Percentiles rank a stretch among this genome's conserved stretches.
Conservation (phyloP, 2,113 vertebrate genomes). For the Calidris pugnax region DNA sequence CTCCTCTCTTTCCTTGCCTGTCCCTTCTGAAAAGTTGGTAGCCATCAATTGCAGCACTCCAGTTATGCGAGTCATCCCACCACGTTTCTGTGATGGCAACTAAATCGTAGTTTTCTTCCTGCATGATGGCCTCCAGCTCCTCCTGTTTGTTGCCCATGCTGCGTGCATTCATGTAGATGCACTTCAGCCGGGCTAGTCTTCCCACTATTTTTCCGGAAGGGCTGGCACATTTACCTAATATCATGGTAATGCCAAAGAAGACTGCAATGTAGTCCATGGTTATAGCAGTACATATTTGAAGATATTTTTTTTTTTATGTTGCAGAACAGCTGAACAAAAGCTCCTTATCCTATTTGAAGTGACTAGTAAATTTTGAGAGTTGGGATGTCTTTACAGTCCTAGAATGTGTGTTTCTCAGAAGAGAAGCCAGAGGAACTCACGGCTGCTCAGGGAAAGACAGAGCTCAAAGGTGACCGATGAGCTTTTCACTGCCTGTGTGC, state of each 20-base stretch:
- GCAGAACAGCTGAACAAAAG: not conserved
- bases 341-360: not conserved
- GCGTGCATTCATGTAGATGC: no score
- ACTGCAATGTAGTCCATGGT: not conserved
- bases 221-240: no score
- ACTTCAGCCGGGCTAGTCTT: no score
- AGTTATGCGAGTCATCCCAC: no score
- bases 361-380: not conserved
- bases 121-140: no score
- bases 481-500: not conserved
- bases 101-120: no score
- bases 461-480: not conserved
- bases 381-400: not conserved
- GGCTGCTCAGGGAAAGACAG: not conserved
- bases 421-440: not conserved
- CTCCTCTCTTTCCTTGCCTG: no score
- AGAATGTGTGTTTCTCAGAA: not conserved
- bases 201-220: no score
- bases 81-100: no score
- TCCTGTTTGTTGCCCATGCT: no score
- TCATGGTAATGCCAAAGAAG: not conserved
- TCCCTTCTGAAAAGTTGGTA: no score
- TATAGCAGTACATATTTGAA: not conserved
- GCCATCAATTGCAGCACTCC: no score
- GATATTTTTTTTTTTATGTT: not conserved